These are phyloP conservation scores for Gryon sp. DNA, from an alignment of 1,140 invertebrate species.

Conservation along the genomic window DNA sequence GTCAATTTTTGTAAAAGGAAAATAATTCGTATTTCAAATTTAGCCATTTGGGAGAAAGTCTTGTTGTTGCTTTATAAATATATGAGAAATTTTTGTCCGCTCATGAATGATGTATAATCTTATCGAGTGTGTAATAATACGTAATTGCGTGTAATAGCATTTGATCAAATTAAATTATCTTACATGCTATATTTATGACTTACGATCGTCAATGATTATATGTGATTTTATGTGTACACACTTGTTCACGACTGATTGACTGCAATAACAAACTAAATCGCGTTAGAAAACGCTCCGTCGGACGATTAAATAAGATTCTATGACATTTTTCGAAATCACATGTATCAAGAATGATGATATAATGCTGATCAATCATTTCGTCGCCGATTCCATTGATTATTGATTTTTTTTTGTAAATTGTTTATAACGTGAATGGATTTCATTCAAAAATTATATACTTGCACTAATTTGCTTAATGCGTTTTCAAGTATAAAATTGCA, in stretches of 20 bases:
- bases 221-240: conserved; percentile 45
- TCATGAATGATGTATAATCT: conserved; percentile 23
- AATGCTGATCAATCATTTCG: conserved; percentile 27
- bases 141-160: conserved; percentile 47
- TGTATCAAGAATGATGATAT: conserved; percentile 9
- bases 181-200: conserved; percentile 28
- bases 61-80: too few relatives aligned
- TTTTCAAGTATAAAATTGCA: too few relatives aligned
- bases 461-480: too few relatives aligned
- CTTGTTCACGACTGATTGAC: conserved; percentile 40
- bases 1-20: too few relatives aligned
- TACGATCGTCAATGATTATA: conserved; percentile 47
- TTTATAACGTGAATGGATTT: too few relatives aligned
- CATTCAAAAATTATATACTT: too few relatives aligned
- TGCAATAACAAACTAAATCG: conserved; percentile 31
- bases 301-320: conserved; percentile 36
- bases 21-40: too few relatives aligned
- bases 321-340: conserved; percentile 47
- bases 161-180: conserved; percentile 56
- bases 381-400: conserved; percentile 2
- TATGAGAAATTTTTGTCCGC: too few relatives aligned
- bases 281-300: conserved; percentile 8
- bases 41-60: too few relatives aligned
- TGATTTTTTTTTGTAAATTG: too few relatives aligned
- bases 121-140: conserved; percentile 43